Conservation (phyloP, 1,140 invertebrate genomes). For the Sitobion miscanthi region DNA sequence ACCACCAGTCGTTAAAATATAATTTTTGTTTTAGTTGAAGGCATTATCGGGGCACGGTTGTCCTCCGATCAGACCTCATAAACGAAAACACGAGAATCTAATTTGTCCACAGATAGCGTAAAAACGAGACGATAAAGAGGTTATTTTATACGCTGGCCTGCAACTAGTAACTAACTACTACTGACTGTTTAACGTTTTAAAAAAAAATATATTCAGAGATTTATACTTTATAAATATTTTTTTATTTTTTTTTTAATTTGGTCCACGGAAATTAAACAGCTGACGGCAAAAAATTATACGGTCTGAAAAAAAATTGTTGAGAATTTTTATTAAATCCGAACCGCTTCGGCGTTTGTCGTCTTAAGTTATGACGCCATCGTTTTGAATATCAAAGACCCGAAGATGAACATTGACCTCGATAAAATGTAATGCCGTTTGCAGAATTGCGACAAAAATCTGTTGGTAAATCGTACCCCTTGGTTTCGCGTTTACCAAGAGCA, state of each 20-base stretch:
- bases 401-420: conserved; percentile 41
- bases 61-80: conserved; percentile 37
- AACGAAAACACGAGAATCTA: neutral
- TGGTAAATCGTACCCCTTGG: neutral
- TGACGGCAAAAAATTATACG: neutral
- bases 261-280: neutral
- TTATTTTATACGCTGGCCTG: conserved; percentile 21
- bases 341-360: neutral
- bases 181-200: neutral
- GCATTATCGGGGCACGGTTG: conserved; percentile 25
- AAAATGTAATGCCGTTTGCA: neutral
- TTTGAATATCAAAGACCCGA: conserved; percentile 24
- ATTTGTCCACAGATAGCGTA: conserved; percentile 24
- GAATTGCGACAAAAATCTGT: conserved; percentile 16
- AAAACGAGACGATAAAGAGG: conserved; percentile 16
- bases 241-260: neutral
- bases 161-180: neutral
- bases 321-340: neutral
- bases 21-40: neutral
- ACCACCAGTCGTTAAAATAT: neutral
- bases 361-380: neutral
- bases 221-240: neutral
- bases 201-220: neutral
- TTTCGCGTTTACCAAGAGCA: neutral
- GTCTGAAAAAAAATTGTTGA: neutral